Conservation (phyloP, 2,797 vertebrate species). For the Myotis daubentonii region DNA sequence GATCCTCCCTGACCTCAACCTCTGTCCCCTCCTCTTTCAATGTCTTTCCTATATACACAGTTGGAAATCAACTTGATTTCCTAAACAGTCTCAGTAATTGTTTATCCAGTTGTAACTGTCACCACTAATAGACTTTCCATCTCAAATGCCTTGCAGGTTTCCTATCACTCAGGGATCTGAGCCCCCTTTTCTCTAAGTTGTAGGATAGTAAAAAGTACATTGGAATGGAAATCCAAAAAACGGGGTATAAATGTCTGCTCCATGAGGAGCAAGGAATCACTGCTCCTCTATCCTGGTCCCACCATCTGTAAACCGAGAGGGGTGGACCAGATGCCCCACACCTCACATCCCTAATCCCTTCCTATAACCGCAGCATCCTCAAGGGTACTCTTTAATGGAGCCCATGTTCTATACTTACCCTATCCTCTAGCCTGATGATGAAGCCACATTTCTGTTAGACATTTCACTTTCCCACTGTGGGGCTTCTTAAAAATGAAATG, state of each 20-base stretch:
- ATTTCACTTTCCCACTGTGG: not conserved
- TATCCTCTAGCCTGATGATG: not conserved
- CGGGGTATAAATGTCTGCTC: not conserved
- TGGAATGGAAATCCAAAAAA: not conserved
- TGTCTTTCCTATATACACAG: not conserved
- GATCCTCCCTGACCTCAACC: not conserved
- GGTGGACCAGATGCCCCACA: not conserved
- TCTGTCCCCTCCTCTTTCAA: not conserved
- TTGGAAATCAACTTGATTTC: not conserved
- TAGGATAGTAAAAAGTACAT: not conserved
- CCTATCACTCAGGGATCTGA: not conserved
- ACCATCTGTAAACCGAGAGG: not conserved
- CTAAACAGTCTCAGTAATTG: not conserved
- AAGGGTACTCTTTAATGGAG: not conserved
- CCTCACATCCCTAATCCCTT: not conserved
- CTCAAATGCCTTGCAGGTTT: not conserved
- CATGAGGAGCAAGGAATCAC: not conserved
- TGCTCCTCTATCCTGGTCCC: not conserved
- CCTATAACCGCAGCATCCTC: not conserved
- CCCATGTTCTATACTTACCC: not conserved
- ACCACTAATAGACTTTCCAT: not conserved
- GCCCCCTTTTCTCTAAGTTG: not conserved
- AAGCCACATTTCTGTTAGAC: not conserved
- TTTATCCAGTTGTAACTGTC: not conserved
- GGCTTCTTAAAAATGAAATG: not conserved